These are phyloP conservation scores for Clarias batrachus DNA, from an alignment of 2,113 vertebrate genomes.

Conservation along the genomic window DNA sequence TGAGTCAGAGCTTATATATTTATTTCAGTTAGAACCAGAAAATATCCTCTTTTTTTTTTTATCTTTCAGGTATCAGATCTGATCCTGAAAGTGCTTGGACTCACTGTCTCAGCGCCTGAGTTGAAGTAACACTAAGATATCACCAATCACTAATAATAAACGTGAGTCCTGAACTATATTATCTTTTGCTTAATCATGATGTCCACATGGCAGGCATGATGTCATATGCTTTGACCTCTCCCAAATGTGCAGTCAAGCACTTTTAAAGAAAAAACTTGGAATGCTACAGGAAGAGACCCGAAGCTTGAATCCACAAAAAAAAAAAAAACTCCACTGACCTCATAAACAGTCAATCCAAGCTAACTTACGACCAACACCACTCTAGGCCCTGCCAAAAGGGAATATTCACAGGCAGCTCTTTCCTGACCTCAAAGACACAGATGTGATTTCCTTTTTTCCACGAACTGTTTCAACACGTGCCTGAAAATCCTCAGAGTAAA, in stretches of 20 bases:
- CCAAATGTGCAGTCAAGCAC: slow-evolving; percentile 9
- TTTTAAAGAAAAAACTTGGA: slow-evolving; percentile 18
- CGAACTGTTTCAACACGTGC: slow-evolving; percentile 50
- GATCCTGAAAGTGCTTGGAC: not conserved
- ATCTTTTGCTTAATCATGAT: not conserved
- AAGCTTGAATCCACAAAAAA: not conserved
- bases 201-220: not conserved
- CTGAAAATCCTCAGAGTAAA: slow-evolving; percentile 45
- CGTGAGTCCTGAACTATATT: not conserved
- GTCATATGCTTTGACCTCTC: not conserved
- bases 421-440: slow-evolving; percentile 55
- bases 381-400: slow-evolving; percentile 37
- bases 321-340: not conserved
- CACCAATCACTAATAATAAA: slow-evolving; percentile 18
- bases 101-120: too few species aligned
- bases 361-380: slow-evolving; percentile 30
- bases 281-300: not conserved
- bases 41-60: not conserved
- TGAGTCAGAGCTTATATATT: not conserved
- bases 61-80: not conserved
- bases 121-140: not conserved
- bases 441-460: slow-evolving; percentile 68
- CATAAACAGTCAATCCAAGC: slow-evolving; percentile 16
- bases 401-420: slow-evolving; percentile 44
- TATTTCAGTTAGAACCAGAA: not conserved